phyloP scores from a whole-genome alignment of 2,113 vertebrate species.

The Gallinago paraguaiae region DNA sequence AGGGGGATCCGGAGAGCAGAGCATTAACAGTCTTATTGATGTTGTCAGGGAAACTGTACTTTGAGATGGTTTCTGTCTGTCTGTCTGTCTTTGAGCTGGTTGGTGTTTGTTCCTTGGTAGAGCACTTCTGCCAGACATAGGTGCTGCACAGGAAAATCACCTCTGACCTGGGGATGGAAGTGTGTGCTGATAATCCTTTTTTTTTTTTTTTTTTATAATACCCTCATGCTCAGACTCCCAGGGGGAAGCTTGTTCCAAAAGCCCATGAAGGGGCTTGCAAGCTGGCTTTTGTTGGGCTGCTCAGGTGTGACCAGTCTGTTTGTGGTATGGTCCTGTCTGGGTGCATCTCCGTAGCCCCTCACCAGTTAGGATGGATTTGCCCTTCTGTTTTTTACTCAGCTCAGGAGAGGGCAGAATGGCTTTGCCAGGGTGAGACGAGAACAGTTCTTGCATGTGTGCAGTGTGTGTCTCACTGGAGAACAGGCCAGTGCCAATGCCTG shows the following conservation, averaged over 20 bases:
- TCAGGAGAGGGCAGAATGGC: neutral
- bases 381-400: neutral
- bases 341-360: neutral
- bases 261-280: neutral
- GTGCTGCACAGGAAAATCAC: neutral
- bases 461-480: neutral
- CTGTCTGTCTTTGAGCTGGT: slow-evolving; percentile 72
- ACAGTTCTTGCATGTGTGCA: neutral
- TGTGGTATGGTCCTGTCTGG: fast-evolving
- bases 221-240: neutral
- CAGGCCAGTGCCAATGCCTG: neutral
- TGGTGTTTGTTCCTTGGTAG: slow-evolving; percentile 36
- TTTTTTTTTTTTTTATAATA: neutral
- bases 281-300: neutral
- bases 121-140: neutral
- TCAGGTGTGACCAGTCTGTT: neutral
- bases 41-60: slow-evolving; percentile 83
- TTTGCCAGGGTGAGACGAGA: neutral
- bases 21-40: slow-evolving; percentile 77
- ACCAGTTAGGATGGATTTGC: neutral
- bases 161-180: neutral
- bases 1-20: slow-evolving; percentile 24
- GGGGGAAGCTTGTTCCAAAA: neutral
- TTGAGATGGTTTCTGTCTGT: slow-evolving; percentile 74
- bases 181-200: neutral